Evolutionary conservation across 2,113 vertebrate species (phyloP).

Genomic region (Raja brachyura): DNA sequence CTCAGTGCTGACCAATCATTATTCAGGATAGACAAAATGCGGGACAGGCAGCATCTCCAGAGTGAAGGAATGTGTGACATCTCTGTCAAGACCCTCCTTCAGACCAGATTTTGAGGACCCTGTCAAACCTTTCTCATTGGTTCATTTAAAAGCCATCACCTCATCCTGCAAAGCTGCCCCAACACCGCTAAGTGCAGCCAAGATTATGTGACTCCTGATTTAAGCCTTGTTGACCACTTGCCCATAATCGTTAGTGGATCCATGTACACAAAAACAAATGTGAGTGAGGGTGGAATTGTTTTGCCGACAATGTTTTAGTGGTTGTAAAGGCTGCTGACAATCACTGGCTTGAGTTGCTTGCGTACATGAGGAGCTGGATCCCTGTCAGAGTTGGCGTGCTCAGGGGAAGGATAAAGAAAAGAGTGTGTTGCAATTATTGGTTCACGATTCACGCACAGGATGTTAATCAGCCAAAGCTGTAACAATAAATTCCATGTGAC

Average conservation of each 20-base stretch:
- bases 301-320: neutral
- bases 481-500: conserved; percentile 10
- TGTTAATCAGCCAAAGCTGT: conserved; percentile 8
- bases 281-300: neutral
- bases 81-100: too few relatives aligned
- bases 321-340: neutral
- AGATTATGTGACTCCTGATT: neutral
- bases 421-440: conserved; percentile 2
- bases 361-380: neutral
- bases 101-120: too few relatives aligned
- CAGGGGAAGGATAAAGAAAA: neutral
- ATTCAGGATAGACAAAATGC: too few relatives aligned
- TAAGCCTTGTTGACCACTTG: too few relatives aligned
- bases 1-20: neutral
- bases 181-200: neutral
- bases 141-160: neutral
- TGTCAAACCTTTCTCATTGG: too few relatives aligned
- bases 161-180: neutral
- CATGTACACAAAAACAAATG: neutral
- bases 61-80: too few relatives aligned
- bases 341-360: neutral
- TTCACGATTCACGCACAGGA: conserved; percentile 11
- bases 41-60: too few relatives aligned
- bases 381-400: neutral
- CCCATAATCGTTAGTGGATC: neutral